These are phyloP conservation scores for Idaea biselata DNA, from an alignment of 2,888 invertebrate species.

Conservation along the genomic window DNA sequence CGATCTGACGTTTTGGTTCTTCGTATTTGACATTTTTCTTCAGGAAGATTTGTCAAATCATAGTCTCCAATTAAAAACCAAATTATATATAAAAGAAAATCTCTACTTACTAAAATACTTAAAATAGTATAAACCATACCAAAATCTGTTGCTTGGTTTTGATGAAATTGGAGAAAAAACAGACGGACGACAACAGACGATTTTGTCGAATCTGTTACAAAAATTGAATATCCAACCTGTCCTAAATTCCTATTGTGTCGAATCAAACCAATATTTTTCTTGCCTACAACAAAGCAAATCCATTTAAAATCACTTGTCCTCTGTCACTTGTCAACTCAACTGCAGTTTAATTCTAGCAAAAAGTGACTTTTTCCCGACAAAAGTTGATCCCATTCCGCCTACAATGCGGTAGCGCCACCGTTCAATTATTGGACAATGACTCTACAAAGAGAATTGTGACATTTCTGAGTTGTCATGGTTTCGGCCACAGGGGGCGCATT, in stretches of 20 bases:
- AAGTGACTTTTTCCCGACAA: conserved; percentile 62
- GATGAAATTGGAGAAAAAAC: no score
- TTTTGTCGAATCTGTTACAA: not conserved
- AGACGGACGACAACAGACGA: not conserved
- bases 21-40: no score
- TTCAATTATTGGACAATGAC: conserved; percentile 36
- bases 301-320: conserved; percentile 49
- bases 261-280: conserved; percentile 28
- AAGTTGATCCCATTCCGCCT: conserved; percentile 44
- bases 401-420: conserved; percentile 55
- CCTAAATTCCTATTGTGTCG: not conserved
- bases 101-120: no score
- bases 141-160: no score
- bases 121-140: no score
- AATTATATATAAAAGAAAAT: no score
- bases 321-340: conserved; percentile 49
- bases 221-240: conserved; percentile 15
- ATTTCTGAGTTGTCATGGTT: conserved; percentile 57
- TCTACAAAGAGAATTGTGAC: conserved; percentile 62
- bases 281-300: conserved; percentile 36
- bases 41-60: no score
- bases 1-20: no score
- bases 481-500: conserved; percentile 56
- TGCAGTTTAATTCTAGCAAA: conserved; percentile 42
- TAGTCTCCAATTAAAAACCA: no score